Conservation (phyloP, 2,797 vertebrate species). For the Xenentodon cancila region DNA sequence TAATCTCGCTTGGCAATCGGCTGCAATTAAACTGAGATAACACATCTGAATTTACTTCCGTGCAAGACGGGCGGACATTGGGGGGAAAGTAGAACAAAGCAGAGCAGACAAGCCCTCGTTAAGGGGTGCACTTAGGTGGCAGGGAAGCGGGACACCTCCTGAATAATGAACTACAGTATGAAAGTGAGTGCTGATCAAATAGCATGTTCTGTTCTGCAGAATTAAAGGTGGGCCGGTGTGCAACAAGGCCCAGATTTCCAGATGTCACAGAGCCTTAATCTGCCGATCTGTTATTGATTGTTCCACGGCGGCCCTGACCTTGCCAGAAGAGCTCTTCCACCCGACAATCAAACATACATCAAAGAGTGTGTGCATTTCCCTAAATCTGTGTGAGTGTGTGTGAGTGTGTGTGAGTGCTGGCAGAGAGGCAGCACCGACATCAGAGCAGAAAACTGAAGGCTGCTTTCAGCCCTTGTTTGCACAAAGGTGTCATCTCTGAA, state of each 20-base stretch:
- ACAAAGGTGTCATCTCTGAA: slow-evolving; percentile 73
- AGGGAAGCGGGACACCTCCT: slow-evolving; percentile 54
- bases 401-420: slow-evolving; percentile 24
- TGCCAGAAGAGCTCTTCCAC: slow-evolving; percentile 78
- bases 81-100: slow-evolving; percentile 27
- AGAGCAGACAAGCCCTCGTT: slow-evolving; percentile 65
- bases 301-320: slow-evolving; percentile 71
- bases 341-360: slow-evolving; percentile 80
- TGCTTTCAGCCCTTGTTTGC: slow-evolving; percentile 74
- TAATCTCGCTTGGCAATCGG: slow-evolving; percentile 75
- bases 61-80: slow-evolving; percentile 6
- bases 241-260: slow-evolving; percentile 62
- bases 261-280: slow-evolving; percentile 78
- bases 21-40: slow-evolving; percentile 76
- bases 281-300: slow-evolving; percentile 81
- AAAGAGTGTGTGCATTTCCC: slow-evolving; percentile 55
- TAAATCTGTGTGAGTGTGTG: slow-evolving; percentile 15
- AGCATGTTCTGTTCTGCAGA: slow-evolving; percentile 71
- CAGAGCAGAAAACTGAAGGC: slow-evolving; percentile 59
- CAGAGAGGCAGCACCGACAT: slow-evolving; percentile 53
- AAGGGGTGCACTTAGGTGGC: slow-evolving; percentile 60
- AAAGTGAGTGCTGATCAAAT: slow-evolving; percentile 68
- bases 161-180: slow-evolving; percentile 65
- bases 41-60: slow-evolving; percentile 70
- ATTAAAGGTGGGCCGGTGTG: slow-evolving; percentile 57